Evolutionary conservation across 2,797 vertebrate species (phyloP).

Genomic region (Nannoperca australis): DNA sequence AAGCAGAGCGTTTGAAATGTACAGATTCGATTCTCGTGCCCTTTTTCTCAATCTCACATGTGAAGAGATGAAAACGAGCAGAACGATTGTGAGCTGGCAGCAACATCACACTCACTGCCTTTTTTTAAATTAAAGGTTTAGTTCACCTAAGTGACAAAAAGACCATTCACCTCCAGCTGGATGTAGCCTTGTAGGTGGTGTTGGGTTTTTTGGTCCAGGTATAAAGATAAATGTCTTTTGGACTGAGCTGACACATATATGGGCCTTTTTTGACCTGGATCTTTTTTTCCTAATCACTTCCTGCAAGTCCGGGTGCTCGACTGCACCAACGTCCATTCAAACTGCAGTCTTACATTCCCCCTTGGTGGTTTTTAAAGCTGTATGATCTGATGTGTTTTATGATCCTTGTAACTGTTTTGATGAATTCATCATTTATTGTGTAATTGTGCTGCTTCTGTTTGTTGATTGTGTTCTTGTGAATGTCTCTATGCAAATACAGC

Average conservation of each 20-base stretch:
- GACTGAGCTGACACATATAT: not conserved
- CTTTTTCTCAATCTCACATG: slow-evolving; percentile 1
- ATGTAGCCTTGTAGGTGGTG: not conserved
- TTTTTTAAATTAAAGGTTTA: too few species aligned
- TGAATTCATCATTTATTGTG: too few species aligned
- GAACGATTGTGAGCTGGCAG: not conserved
- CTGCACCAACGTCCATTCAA: not conserved
- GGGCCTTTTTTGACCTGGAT: not conserved
- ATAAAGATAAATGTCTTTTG: not conserved
- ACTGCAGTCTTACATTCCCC: too few species aligned
- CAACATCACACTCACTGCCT: not conserved
- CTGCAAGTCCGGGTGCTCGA: not conserved
- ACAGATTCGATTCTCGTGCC: slow-evolving; percentile 3
- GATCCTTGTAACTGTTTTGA: too few species aligned
- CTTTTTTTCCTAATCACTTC: too few species aligned
- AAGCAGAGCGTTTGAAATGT: slow-evolving; percentile 5
- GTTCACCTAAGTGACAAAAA: not conserved
- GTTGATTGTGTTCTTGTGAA: too few species aligned
- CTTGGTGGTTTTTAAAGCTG: too few species aligned
- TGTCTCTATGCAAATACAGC: not conserved
- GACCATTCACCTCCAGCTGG: not conserved
- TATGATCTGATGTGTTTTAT: too few species aligned
- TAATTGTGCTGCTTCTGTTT: too few species aligned
- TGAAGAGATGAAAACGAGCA: slow-evolving; percentile 3
- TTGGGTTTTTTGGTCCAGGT: not conserved